Evolutionary conservation across 2,797 vertebrate genomes (phyloP).

Genomic region (Naso thynnoides): DNA sequence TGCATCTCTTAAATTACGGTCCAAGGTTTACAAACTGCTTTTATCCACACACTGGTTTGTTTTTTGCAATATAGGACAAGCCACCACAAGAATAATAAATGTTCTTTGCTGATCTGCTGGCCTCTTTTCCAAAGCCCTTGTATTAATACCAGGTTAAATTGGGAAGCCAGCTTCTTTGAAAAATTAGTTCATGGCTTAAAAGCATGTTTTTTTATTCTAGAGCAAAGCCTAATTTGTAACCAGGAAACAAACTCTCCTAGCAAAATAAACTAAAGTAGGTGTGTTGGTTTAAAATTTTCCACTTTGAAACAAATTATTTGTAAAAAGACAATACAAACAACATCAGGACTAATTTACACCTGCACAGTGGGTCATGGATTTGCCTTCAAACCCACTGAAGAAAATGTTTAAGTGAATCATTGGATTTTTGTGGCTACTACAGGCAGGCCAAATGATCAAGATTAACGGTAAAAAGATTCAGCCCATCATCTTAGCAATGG

Average conservation of each 20-base stretch:
- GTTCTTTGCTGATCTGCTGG: slow-evolving; percentile 26
- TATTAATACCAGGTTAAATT: slow-evolving; percentile 38
- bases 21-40: slow-evolving; percentile 12
- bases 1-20: not conserved
- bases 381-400: slow-evolving; percentile 8
- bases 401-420: slow-evolving; percentile 22
- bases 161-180: slow-evolving; percentile 33
- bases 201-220: slow-evolving; percentile 27
- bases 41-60: slow-evolving; percentile 6
- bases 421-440: slow-evolving; percentile 5
- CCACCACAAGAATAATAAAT: slow-evolving; percentile 37
- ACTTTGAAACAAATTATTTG: slow-evolving; percentile 27
- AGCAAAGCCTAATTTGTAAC: slow-evolving; percentile 28
- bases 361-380: not conserved
- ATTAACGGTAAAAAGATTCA: slow-evolving; percentile 40
- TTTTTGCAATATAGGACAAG: slow-evolving; percentile 31
- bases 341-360: slow-evolving; percentile 9
- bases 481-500: slow-evolving; percentile 27
- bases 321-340: slow-evolving; percentile 21
- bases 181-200: slow-evolving; percentile 30
- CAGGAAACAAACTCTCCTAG: slow-evolving; percentile 10
- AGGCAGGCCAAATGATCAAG: slow-evolving; percentile 35
- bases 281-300: not conserved
- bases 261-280: slow-evolving; percentile 20
- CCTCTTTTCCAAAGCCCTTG: slow-evolving; percentile 34